Evolutionary conservation across 1,140 invertebrate genomes (phyloP).

Genomic region (Harlomillsia oculata): DNA sequence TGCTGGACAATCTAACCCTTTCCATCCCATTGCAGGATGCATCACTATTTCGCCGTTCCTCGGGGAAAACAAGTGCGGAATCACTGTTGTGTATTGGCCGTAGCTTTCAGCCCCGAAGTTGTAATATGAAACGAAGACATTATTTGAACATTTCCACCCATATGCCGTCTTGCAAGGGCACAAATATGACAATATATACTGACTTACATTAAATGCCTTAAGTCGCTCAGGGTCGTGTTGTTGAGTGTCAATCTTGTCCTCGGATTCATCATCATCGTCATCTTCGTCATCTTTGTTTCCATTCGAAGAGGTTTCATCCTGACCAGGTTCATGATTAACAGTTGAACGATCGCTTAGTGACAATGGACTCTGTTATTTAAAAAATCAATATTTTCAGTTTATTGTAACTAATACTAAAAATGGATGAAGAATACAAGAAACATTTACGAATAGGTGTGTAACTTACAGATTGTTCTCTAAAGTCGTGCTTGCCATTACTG

Average conservation of each 20-base stretch:
- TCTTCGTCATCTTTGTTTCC: slow-evolving; percentile 83
- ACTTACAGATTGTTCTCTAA: slow-evolving; percentile 36
- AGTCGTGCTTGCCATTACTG: slow-evolving; percentile 35
- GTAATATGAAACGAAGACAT: too few species aligned
- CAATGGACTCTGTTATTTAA: slow-evolving; percentile 51
- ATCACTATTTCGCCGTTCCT: too few species aligned
- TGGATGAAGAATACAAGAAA: background rate
- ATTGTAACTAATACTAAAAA: too few species aligned
- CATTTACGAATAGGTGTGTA: slow-evolving; percentile 8
- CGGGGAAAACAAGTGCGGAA: too few species aligned
- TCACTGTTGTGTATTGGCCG: too few species aligned
- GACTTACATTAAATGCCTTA: slow-evolving; percentile 91
- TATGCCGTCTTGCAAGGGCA: background rate
- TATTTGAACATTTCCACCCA: background rate
- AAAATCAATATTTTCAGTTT: too few species aligned
- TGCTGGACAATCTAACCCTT: too few species aligned
- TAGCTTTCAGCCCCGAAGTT: too few species aligned
- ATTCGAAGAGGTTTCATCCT: slow-evolving; percentile 82
- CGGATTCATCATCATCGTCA: slow-evolving; percentile 71
- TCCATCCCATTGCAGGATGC: too few species aligned
- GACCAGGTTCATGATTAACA: slow-evolving; percentile 47
- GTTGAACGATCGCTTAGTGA: slow-evolving; percentile 46
- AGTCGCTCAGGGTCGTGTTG: slow-evolving; percentile 88
- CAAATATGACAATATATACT: background rate
- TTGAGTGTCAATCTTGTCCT: slow-evolving; percentile 75